A percentile compares a stretch with the other conserved stretches of the same genome.
phyloP scores from a whole-genome alignment of 2,113 vertebrate species.

The Lasiurus borealis region DNA sequence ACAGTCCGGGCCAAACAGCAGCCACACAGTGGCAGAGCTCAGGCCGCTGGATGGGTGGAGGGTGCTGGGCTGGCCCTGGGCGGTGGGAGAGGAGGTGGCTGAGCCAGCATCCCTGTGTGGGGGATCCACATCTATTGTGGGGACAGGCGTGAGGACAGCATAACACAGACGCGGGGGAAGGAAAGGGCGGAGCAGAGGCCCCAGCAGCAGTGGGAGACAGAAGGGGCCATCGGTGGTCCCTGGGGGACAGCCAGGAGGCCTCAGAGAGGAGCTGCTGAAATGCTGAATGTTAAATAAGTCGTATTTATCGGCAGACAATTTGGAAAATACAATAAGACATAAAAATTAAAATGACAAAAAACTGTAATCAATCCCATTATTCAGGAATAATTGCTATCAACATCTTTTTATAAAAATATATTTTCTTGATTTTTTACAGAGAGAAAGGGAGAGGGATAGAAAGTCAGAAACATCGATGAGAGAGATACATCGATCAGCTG shows the following conservation, averaged over 20 bases:
- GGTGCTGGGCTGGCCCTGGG: not conserved
- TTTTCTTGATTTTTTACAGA: too few species aligned
- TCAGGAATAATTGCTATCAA: not conserved
- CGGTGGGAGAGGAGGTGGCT: fast-evolving
- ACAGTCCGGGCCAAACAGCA: not conserved
- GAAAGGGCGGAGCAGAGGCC: not conserved
- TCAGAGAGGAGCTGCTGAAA: not conserved
- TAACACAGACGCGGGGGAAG: not conserved
- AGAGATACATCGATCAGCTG: too few species aligned
- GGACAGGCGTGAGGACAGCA: not conserved
- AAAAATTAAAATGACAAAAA: not conserved
- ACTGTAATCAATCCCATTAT: not conserved
- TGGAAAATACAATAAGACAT: not conserved
- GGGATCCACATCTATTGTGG: not conserved
- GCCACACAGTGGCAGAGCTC: not conserved
- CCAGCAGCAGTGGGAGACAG: fast-evolving
- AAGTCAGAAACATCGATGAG: too few species aligned
- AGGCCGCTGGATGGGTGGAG: not conserved
- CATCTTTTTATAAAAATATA: too few species aligned
- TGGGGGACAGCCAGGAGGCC: too few species aligned
- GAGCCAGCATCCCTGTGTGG: not conserved
- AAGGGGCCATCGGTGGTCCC: fast-evolving
- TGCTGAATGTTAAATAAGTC: not conserved
- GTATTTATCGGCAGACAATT: not conserved
- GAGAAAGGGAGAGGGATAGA: too few species aligned